Evolutionary conservation across 1,140 invertebrate species (phyloP).

Genomic region (Euschistus heros): DNA sequence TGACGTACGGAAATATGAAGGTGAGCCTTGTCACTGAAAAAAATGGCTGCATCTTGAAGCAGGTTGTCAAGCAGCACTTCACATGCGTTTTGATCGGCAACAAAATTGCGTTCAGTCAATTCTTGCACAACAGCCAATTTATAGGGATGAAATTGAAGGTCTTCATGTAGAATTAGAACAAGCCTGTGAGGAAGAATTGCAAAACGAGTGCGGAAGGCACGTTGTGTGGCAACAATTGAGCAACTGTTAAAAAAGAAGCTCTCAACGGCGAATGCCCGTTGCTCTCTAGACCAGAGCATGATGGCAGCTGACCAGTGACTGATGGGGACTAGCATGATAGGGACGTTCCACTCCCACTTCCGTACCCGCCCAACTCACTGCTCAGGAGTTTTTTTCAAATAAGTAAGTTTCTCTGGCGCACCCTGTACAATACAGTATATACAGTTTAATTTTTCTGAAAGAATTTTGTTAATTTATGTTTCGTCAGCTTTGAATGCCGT

Average conservation of each 20-base stretch:
- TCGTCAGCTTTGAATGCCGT: too few species aligned
- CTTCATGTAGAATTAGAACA: too few species aligned
- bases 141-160: too few species aligned
- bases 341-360: not conserved
- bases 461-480: too few species aligned
- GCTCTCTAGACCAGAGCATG: not conserved
- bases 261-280: not conserved
- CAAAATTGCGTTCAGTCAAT: too few species aligned
- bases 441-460: too few species aligned
- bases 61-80: not conserved
- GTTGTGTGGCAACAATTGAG: not conserved
- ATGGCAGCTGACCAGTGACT: too few species aligned
- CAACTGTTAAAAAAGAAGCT: not conserved
- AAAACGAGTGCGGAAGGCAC: not conserved
- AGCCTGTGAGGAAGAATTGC: not conserved
- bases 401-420: too few species aligned
- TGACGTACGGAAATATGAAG: conserved; percentile 21
- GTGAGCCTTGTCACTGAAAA: not conserved
- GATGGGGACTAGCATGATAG: too few species aligned
- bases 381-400: not conserved
- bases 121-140: too few species aligned
- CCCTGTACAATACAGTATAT: too few species aligned
- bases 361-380: not conserved
- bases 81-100: not conserved
- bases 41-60: not conserved